Conservation (phyloP, 2,888 invertebrate genomes). For the Acutogordius australiensis region DNA sequence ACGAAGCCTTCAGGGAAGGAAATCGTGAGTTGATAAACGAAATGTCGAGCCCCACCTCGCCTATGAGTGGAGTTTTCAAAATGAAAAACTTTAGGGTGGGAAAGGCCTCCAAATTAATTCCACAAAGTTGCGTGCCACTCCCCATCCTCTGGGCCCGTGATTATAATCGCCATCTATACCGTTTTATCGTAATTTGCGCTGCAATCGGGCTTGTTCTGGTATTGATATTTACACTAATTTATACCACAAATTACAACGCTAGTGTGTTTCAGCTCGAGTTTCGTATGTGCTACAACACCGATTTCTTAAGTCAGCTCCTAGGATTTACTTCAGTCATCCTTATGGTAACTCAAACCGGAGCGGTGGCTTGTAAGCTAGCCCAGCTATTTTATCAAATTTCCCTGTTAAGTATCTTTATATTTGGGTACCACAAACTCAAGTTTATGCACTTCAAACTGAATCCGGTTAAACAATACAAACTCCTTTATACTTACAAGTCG, state of each 20-base stretch:
- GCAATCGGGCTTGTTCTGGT: background rate
- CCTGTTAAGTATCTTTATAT: background rate
- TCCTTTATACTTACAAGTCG: background rate
- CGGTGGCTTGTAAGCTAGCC: background rate
- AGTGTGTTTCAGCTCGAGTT: background rate
- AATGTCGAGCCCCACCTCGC: too few relatives aligned
- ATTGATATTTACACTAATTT: background rate
- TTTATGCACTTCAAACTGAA: background rate
- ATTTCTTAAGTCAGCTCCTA: background rate
- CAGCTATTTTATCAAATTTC: background rate
- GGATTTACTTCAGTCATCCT: background rate
- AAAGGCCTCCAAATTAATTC: too few relatives aligned
- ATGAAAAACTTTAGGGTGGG: too few relatives aligned
- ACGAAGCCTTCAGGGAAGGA: too few relatives aligned
- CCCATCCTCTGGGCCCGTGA: too few relatives aligned
- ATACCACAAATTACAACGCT: background rate
- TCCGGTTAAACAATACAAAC: background rate
- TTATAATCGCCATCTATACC: background rate
- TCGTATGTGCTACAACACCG: background rate
- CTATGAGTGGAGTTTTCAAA: too few relatives aligned
- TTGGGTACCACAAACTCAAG: background rate
- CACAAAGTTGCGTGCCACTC: too few relatives aligned
- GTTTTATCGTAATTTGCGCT: background rate
- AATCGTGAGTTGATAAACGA: too few relatives aligned
- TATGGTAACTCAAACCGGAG: background rate